Evolutionary conservation across 2,797 vertebrate genomes (phyloP).

Genomic region (Taenioides sp.): DNA sequence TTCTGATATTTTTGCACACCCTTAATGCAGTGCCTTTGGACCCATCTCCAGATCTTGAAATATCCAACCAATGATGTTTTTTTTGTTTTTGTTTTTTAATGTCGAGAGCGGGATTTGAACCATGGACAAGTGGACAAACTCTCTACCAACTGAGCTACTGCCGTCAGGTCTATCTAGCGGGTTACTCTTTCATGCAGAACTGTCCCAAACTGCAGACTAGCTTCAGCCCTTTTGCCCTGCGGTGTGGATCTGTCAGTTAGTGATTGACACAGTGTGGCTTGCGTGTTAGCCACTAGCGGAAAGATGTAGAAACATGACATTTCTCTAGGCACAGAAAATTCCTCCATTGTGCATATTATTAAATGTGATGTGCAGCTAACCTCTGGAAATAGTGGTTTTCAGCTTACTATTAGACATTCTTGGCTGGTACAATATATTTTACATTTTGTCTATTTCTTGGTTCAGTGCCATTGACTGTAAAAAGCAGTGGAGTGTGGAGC

Average conservation of each 20-base stretch:
- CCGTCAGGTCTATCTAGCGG: conserved; percentile 1
- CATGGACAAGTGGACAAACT: too few species aligned
- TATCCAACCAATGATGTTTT: not conserved
- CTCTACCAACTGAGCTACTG: too few species aligned
- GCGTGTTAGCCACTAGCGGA: conserved; percentile 34
- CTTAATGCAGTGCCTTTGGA: not conserved
- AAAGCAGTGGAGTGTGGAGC: not conserved
- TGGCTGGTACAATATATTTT: not conserved
- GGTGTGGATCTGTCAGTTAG: conserved; percentile 33
- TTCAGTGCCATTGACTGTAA: not conserved
- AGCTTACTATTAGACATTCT: conserved; percentile 9
- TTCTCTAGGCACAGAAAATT: conserved; percentile 33
- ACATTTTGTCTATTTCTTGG: conserved; percentile 10
- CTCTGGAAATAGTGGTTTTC: conserved; percentile 16
- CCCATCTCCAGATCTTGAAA: not conserved
- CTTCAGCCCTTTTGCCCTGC: conserved; percentile 28
- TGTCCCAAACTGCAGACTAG: conserved; percentile 17
- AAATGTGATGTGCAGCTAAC: conserved; percentile 28
- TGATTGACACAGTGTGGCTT: conserved; percentile 47
- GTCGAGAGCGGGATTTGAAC: too few species aligned
- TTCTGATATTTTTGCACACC: too few species aligned
- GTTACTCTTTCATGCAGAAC: conserved; percentile 12
- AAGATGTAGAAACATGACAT: conserved; percentile 51
- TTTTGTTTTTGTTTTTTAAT: too few species aligned
- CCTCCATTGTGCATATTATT: conserved; percentile 34